Conservation (phyloP, 1,140 invertebrate genomes). For the Adoxophyes honmai region DNA sequence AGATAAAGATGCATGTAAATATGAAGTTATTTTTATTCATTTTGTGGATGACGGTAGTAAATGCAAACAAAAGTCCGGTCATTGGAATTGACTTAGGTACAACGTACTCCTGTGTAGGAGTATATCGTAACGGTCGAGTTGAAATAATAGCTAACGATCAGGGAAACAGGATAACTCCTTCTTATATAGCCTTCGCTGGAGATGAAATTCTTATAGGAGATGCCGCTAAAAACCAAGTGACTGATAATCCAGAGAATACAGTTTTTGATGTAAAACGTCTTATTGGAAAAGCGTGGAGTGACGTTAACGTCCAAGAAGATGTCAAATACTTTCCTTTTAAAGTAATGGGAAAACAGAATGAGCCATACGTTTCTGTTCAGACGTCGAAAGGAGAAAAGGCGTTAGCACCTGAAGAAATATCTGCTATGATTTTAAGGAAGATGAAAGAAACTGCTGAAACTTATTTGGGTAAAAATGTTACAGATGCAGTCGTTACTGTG, state of each 20-base stretch:
- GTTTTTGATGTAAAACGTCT: slow-evolving; percentile 87
- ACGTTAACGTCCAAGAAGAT: slow-evolving; percentile 83
- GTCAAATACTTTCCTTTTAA: slow-evolving; percentile 87
- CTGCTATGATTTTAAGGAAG: slow-evolving; percentile 86
- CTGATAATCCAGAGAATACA: slow-evolving; percentile 89
- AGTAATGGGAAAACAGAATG: slow-evolving; percentile 80
- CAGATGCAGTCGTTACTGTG: slow-evolving; percentile 80
- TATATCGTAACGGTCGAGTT: neutral
- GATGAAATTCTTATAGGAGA: neutral
- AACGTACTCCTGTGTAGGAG: slow-evolving; percentile 1
- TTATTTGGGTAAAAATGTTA: slow-evolving; percentile 76
- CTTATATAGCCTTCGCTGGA: neutral
- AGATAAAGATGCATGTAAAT: no score
- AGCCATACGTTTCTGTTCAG: slow-evolving; percentile 84
- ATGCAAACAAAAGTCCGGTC: neutral
- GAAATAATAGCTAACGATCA: slow-evolving; percentile 7
- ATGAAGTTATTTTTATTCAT: no score
- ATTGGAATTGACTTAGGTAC: slow-evolving; percentile 2
- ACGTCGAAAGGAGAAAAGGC: slow-evolving; percentile 84
- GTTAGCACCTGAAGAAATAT: slow-evolving; percentile 89
- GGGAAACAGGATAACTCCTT: slow-evolving; percentile 9
- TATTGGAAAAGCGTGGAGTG: slow-evolving; percentile 85
- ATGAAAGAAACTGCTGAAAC: slow-evolving; percentile 83
- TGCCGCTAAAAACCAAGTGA: slow-evolving; percentile 12
- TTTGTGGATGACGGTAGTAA: no score